phyloP scores from a whole-genome alignment of 2,113 vertebrate genomes.

The Penelope pileata region DNA sequence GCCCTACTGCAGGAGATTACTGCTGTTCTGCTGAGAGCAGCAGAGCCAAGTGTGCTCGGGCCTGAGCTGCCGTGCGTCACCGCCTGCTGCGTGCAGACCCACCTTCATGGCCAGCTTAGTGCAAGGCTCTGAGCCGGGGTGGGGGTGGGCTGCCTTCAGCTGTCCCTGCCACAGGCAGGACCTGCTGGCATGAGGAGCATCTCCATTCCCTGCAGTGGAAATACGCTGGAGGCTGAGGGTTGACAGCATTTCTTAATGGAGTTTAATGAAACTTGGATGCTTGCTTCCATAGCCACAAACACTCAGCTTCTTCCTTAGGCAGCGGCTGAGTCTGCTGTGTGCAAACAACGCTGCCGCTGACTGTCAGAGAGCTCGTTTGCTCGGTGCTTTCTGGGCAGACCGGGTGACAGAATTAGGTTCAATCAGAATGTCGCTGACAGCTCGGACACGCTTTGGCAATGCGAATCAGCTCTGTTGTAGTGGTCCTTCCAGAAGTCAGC shows the following conservation, averaged over 20 bases:
- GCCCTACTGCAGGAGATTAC: background rate
- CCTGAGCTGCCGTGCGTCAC: background rate
- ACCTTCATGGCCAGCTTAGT: accelerated
- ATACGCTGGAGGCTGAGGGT: background rate
- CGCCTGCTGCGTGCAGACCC: background rate
- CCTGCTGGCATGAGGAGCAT: background rate
- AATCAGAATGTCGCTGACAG: background rate
- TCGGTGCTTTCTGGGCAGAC: too few species aligned
- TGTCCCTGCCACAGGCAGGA: background rate
- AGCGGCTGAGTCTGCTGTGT: background rate
- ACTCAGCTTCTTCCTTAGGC: background rate
- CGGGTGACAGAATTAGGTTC: background rate
- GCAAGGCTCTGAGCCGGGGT: background rate
- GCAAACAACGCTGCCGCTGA: background rate
- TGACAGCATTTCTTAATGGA: background rate
- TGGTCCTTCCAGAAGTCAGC: accelerated
- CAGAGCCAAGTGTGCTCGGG: accelerated
- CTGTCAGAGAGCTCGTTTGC: background rate
- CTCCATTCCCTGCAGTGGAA: background rate
- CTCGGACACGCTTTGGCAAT: background rate
- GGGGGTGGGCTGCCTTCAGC: background rate
- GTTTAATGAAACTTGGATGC: background rate
- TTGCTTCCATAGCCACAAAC: background rate
- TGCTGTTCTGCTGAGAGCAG: background rate
- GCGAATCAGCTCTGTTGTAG: background rate